Evolutionary conservation across 2,113 vertebrate genomes (phyloP).

Genomic region (Amphiprion ocellaris): DNA sequence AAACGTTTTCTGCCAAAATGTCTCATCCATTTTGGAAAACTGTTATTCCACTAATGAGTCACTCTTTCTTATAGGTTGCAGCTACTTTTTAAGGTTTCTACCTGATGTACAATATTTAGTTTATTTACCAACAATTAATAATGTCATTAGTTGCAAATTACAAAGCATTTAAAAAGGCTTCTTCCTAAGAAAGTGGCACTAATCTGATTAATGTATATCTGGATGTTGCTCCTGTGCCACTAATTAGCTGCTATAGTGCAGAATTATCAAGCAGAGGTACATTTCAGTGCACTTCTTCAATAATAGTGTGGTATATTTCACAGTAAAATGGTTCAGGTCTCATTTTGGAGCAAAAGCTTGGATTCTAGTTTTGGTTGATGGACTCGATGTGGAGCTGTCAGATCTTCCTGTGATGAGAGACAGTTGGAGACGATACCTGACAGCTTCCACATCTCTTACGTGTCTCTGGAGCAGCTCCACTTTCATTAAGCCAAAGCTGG

Average conservation of each 20-base stretch:
- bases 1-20: too few species aligned
- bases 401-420: neutral
- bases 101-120: too few species aligned
- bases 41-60: too few species aligned
- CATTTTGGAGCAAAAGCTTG: neutral
- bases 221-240: neutral
- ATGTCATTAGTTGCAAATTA: neutral
- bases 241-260: too few species aligned
- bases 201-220: neutral
- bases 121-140: too few species aligned
- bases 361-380: neutral
- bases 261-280: neutral
- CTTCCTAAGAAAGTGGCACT: neutral
- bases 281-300: neutral
- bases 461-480: neutral
- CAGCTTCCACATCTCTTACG: slow-evolving; percentile 28
- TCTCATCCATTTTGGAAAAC: too few species aligned
- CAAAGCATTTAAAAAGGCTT: neutral
- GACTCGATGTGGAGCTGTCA: slow-evolving; percentile 13
- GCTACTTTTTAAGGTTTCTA: too few species aligned
- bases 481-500: slow-evolving; percentile 25
- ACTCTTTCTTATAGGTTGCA: too few species aligned
- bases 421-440: slow-evolving; percentile 2
- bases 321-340: neutral
- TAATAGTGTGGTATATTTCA: neutral